Percentiles rank a stretch among this genome's conserved stretches.
These are phyloP conservation scores for Melolontha melolontha DNA, from an alignment of 2,888 invertebrate species.

Conservation along the genomic window DNA sequence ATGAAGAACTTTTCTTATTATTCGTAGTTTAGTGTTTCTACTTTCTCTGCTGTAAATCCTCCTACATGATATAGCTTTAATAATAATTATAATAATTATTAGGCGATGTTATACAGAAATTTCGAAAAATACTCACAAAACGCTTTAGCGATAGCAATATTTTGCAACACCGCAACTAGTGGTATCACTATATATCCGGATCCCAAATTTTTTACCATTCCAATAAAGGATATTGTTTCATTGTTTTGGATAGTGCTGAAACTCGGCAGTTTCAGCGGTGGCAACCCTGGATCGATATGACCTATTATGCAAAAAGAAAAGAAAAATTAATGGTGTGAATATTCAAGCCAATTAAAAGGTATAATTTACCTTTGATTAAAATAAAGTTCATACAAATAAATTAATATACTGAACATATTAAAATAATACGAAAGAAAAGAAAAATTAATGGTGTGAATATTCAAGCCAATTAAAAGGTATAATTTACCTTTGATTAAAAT, in stretches of 20 bases:
- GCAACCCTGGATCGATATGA: constrained; percentile 77
- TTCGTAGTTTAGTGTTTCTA: no score
- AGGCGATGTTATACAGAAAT: no score
- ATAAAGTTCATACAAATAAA: constrained; percentile 51
- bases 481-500: no score
- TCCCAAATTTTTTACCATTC: constrained; percentile 80
- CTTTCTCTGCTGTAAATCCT: no score
- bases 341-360: no score
- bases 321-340: no score
- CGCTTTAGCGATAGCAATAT: constrained; percentile 94
- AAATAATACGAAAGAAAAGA: neutral
- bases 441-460: no score
- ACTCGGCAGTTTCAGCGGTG: constrained; percentile 75
- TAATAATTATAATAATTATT: no score
- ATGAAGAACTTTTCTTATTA: no score
- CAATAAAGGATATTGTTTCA: constrained; percentile 72
- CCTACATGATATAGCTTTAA: no score
- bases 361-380: no score
- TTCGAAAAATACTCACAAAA: constrained; percentile 75
- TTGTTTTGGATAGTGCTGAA: constrained; percentile 73
- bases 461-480: no score
- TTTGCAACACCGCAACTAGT: constrained; percentile 88
- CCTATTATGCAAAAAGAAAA: constrained; percentile 62
- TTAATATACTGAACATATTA: constrained; percentile 6
- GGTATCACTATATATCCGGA: constrained; percentile 85